Evolutionary conservation across 2,888 invertebrate genomes (phyloP).

Genomic region (Odontothrips loti): DNA sequence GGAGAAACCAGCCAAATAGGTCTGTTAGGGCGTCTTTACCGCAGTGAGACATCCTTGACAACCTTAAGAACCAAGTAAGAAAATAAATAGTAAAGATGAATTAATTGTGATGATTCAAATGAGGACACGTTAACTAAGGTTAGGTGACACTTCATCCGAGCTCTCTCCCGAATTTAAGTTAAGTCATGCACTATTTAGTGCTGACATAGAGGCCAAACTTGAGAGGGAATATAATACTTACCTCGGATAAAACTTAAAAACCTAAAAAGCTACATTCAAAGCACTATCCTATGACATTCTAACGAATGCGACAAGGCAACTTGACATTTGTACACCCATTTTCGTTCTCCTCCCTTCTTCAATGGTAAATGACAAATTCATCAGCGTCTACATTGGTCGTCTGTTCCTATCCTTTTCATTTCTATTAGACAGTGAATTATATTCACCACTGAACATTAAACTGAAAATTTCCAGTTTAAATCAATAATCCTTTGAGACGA

Average conservation of each 20-base stretch:
- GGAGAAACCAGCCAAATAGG: constrained; percentile 69
- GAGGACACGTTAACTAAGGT: not conserved
- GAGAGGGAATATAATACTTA: not conserved
- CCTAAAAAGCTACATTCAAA: not conserved
- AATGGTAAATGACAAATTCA: too few species aligned
- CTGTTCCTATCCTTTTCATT: too few species aligned
- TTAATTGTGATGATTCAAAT: not conserved
- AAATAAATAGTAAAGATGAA: not conserved
- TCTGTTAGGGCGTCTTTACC: constrained; percentile 67
- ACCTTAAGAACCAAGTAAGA: not conserved
- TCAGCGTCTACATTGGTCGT: too few species aligned
- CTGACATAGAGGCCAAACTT: too few species aligned
- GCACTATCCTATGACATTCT: not conserved
- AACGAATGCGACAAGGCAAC: not conserved
- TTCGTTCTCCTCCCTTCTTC: too few species aligned
- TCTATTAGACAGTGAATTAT: too few species aligned
- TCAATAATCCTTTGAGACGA: too few species aligned
- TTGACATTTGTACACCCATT: not conserved
- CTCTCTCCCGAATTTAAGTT: too few species aligned
- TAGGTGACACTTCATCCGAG: not conserved
- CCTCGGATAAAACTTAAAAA: not conserved
- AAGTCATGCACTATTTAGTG: too few species aligned
- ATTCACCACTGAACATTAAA: too few species aligned
- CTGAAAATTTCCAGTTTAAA: too few species aligned
- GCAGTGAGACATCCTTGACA: constrained; percentile 49